Conservation (phyloP, 2,113 vertebrate species). For the Oophaga pumilio region DNA sequence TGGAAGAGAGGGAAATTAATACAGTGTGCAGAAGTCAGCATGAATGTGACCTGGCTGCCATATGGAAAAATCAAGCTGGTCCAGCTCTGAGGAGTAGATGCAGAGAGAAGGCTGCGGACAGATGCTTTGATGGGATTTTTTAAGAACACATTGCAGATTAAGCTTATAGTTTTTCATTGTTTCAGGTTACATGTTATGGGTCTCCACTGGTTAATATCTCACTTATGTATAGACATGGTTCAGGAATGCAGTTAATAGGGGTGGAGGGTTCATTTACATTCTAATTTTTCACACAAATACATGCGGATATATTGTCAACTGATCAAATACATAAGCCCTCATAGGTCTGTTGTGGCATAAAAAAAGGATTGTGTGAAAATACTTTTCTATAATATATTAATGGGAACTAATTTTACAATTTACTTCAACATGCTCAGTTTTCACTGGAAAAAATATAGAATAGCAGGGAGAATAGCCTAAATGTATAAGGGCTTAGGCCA, state of each 20-base stretch:
- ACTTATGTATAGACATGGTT: background rate
- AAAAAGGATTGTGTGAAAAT: background rate
- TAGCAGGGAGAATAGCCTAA: background rate
- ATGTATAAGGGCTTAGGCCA: background rate
- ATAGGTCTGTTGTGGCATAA: background rate
- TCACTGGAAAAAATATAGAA: too few relatives aligned
- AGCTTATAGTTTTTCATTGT: slow-evolving; percentile 1
- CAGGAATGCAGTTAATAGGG: background rate
- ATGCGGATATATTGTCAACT: background rate
- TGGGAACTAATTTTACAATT: background rate
- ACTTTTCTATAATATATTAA: background rate
- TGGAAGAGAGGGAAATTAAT: slow-evolving; percentile 51
- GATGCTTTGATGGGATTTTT: slow-evolving; percentile 8
- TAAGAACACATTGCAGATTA: slow-evolving; percentile 3
- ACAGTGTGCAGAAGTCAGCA: slow-evolving; percentile 49
- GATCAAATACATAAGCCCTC: background rate
- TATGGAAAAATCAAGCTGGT: slow-evolving; percentile 37
- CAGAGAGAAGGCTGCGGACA: slow-evolving; percentile 15
- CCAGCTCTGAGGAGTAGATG: slow-evolving; percentile 6
- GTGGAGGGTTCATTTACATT: background rate
- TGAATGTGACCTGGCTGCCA: slow-evolving; percentile 52
- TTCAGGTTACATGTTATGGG: slow-evolving; percentile 6
- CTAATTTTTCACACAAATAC: background rate
- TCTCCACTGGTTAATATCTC: background rate
- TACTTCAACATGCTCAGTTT: background rate